Base-by-base conservation (phyloP, 2,888 invertebrate species). In the Pammene fasciana region DNA sequence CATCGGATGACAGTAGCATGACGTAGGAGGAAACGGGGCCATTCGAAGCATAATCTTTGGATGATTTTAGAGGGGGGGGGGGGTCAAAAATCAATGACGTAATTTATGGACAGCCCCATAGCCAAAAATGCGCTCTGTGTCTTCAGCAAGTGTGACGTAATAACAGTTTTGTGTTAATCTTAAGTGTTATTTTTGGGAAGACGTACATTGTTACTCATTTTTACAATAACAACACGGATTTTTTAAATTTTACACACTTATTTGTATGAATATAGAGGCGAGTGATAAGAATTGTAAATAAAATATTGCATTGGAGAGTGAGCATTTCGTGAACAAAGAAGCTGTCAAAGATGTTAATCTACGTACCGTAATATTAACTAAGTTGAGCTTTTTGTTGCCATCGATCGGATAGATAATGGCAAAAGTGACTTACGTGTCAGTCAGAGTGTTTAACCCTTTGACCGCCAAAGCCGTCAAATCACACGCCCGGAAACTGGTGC, bases 351-450 rank as follows among this genome's bases (percentile, higher is more conserved):
- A 18, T 50, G 3, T 16, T 56, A 18, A 8, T 26, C 4, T 57
- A 43, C 13, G 10, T 43, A 13, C 43, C n/a, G 1, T 3, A 26
- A 26, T 57, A 26, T 43, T 57, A 16, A 57, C 57, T 57, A 18
- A 16, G 56, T 1, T 56, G 2, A 16, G 41, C 57, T 18, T 57
- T n/a, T 45, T 45, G 26, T 43, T n/a, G 59, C 41, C 16, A 56
- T 43, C 18, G n/a, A 56, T 43, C 18, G n/a, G 13, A 26, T 34
- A 45, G 45, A 45, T 41, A 45, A 34, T 10, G 45, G 26, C 26
- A 26, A 26, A 59, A 45, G 26, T 45, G 26, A 59, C 45, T 59
- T 59, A 59, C 41, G 59, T 4, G 26, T 26, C 26, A 26, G 26
- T 4, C 26, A 26, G 26, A 3, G 26, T 26, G 26, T 26, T 26